Percentiles rank a stretch among this genome's conserved stretches.
Evolutionary conservation across 2,797 vertebrate genomes (phyloP).

Genomic region (Bucorvus abyssinicus): DNA sequence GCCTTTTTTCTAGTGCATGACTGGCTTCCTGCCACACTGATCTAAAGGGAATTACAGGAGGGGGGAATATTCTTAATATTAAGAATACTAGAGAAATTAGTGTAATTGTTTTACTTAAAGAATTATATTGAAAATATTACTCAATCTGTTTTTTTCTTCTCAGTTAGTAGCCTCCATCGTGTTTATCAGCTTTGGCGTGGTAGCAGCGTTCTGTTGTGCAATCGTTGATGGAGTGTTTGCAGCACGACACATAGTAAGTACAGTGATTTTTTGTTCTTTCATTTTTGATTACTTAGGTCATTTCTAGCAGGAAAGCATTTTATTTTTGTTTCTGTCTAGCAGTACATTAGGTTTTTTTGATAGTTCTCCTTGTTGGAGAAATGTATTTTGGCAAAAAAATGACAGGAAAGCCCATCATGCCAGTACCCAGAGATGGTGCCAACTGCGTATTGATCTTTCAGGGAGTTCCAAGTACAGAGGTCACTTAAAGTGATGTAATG

Average conservation of each 20-base stretch:
- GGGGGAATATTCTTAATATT: too few relatives aligned
- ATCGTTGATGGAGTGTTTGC: conserved; percentile 92
- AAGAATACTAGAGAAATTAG: neutral
- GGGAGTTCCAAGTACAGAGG: neutral
- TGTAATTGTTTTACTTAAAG: neutral
- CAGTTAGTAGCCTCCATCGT: conserved; percentile 91
- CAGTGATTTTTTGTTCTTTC: neutral
- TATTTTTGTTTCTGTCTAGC: neutral
- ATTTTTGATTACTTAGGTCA: neutral
- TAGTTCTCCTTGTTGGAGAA: neutral
- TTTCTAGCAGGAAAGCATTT: neutral
- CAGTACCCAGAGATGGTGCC: neutral
- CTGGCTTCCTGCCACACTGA: neutral
- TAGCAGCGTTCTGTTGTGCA: conserved; percentile 90
- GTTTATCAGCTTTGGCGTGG: conserved; percentile 91
- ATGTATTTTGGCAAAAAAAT: neutral
- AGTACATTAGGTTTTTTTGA: neutral
- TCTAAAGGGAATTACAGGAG: neutral
- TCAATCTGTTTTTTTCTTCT: conserved; percentile 28
- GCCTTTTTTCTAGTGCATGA: neutral
- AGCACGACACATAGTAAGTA: conserved; percentile 90
- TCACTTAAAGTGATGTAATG: neutral
- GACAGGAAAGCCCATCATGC: neutral
- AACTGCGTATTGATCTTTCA: neutral
- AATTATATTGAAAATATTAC: neutral